Conservation (phyloP, 2,888 invertebrate genomes). For the Heliconius sara region DNA sequence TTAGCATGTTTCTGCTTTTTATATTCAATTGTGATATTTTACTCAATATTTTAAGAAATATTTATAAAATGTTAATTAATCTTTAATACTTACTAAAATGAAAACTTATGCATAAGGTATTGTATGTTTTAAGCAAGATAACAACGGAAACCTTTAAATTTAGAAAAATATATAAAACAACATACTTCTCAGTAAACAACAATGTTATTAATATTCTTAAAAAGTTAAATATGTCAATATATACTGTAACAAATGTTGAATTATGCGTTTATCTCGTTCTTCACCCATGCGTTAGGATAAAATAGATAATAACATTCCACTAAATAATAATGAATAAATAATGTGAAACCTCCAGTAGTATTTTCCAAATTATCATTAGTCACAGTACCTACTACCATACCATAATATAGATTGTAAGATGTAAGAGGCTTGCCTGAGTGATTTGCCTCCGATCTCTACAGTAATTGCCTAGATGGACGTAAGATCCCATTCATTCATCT, state of each 20-base stretch:
- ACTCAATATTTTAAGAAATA: no score
- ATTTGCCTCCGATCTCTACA: conserved; percentile 46
- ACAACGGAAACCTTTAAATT: no score
- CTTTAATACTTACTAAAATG: no score
- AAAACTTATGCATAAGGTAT: no score
- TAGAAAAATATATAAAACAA: no score
- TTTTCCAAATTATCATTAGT: conserved; percentile 46
- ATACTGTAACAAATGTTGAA: no score
- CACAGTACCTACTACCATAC: conserved; percentile 29
- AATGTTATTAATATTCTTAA: no score
- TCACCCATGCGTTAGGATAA: background rate
- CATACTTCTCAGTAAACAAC: no score
- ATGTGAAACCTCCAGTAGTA: conserved; percentile 24
- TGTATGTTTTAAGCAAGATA: no score
- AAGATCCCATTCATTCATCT: conserved; percentile 47
- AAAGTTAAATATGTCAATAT: background rate
- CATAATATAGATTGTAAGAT: conserved; percentile 45
- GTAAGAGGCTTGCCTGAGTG: conserved; percentile 44
- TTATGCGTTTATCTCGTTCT: background rate
- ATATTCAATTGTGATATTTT: no score
- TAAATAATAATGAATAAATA: conserved; percentile 11
- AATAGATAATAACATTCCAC: background rate
- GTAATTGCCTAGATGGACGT: conserved; percentile 46
- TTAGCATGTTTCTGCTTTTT: background rate
- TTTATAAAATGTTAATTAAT: no score